These are phyloP conservation scores for Cataglyphis livida DNA, from an alignment of 2,888 invertebrate genomes.

Conservation along the genomic window DNA sequence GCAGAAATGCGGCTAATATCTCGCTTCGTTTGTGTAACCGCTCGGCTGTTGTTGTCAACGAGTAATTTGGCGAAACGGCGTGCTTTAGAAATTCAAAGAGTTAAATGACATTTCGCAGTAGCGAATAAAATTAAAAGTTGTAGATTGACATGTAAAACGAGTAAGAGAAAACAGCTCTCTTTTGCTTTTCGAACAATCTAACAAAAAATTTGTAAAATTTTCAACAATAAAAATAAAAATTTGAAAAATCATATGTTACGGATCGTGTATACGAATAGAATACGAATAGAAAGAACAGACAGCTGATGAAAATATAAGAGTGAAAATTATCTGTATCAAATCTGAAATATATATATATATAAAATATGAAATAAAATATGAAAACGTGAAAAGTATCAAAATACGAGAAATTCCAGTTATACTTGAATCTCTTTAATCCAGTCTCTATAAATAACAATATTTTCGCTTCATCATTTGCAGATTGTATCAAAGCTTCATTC, in stretches of 20 bases:
- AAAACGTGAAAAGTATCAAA: background rate
- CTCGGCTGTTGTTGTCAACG: slow-evolving; percentile 10
- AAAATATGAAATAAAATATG: background rate
- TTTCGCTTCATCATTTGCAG: background rate
- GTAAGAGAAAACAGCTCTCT: background rate
- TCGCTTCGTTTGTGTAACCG: slow-evolving; percentile 12
- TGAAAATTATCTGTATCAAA: background rate
- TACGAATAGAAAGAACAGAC: background rate
- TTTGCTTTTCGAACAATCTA: background rate
- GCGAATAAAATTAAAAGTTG: background rate
- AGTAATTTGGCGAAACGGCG: slow-evolving; percentile 20
- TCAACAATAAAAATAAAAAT: no score
- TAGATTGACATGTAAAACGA: slow-evolving; percentile 6
- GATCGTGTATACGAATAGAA: background rate
- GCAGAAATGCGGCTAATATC: slow-evolving; percentile 33
- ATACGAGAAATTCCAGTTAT: background rate
- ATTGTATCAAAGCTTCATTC: background rate
- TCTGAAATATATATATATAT: background rate
- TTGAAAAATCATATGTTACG: background rate
- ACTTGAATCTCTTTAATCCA: background rate
- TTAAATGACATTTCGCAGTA: background rate
- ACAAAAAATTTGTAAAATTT: background rate
- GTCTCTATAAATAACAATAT: slow-evolving; percentile 1
- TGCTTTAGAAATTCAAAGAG: background rate
- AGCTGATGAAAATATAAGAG: background rate